Percentiles rank a stretch among this genome's conserved stretches.
phyloP scores from a whole-genome alignment of 1,140 invertebrate genomes.

The Macrobrachium rosenbergii region DNA sequence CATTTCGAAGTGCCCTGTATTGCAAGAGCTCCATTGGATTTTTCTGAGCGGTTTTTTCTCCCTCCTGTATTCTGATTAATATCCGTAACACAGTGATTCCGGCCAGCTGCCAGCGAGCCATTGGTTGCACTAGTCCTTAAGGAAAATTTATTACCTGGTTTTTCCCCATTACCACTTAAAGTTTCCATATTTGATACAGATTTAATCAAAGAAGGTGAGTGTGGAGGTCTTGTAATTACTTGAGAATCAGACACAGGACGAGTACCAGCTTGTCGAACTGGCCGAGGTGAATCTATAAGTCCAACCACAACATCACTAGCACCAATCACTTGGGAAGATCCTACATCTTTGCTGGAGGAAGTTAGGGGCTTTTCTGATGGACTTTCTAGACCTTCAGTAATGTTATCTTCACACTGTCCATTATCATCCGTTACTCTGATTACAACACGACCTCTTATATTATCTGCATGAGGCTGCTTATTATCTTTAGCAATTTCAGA shows the following conservation, averaged over 20 bases:
- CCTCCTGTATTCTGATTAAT: slow-evolving; percentile 65
- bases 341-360: slow-evolving; percentile 35
- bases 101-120: slow-evolving; percentile 56
- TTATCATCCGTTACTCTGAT: slow-evolving; percentile 44
- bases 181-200: slow-evolving; percentile 64
- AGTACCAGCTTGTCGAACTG: slow-evolving; percentile 28
- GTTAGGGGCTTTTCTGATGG: neutral
- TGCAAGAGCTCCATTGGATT: slow-evolving; percentile 58
- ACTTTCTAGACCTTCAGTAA: slow-evolving; percentile 5
- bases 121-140: slow-evolving; percentile 62
- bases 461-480: neutral
- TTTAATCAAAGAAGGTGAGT: slow-evolving; percentile 53
- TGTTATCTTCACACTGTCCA: slow-evolving; percentile 29
- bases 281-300: slow-evolving; percentile 47
- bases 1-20: slow-evolving; percentile 66
- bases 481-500: slow-evolving; percentile 3
- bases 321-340: slow-evolving; percentile 33
- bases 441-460: slow-evolving; percentile 30
- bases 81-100: slow-evolving; percentile 59
- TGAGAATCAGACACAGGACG: slow-evolving; percentile 55
- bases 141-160: slow-evolving; percentile 36
- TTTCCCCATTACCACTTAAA: slow-evolving; percentile 51
- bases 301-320: slow-evolving; percentile 60
- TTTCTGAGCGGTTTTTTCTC: slow-evolving; percentile 61
- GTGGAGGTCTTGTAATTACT: slow-evolving; percentile 50